Conservation (phyloP, 1,140 invertebrate genomes). For the Prorops nasuta region DNA sequence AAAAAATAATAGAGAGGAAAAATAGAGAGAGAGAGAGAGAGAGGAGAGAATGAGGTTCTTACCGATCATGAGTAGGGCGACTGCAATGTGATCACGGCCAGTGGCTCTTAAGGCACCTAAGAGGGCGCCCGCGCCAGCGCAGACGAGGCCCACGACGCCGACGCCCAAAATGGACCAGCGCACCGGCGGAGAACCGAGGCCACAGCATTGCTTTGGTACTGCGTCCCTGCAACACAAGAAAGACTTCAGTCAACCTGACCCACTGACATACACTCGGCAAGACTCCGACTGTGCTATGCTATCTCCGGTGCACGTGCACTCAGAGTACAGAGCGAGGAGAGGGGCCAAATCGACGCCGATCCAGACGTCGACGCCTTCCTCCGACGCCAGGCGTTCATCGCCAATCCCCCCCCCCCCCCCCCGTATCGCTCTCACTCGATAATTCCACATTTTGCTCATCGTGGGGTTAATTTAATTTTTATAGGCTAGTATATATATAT, state of each 20-base stretch:
- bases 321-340: slow-evolving; percentile 12
- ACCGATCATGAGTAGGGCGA: slow-evolving; percentile 55
- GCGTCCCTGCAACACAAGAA: slow-evolving; percentile 45
- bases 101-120: slow-evolving; percentile 53
- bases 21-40: too few relatives aligned
- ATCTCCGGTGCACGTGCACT: slow-evolving; percentile 8
- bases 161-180: slow-evolving; percentile 55
- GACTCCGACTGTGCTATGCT: too few relatives aligned
- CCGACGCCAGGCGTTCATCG: too few relatives aligned
- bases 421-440: too few relatives aligned
- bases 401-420: too few relatives aligned
- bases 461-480: too few relatives aligned
- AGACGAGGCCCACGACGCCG: slow-evolving; percentile 51
- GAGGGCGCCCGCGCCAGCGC: slow-evolving; percentile 50
- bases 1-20: too few relatives aligned
- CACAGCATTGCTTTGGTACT: slow-evolving; percentile 55
- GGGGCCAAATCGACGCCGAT: too few relatives aligned
- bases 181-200: slow-evolving; percentile 51
- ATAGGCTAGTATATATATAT: too few relatives aligned
- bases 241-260: slow-evolving; percentile 35
- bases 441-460: too few relatives aligned
- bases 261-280: slow-evolving; percentile 49
- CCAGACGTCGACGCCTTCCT: too few relatives aligned
- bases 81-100: slow-evolving; percentile 53
- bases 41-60: slow-evolving; percentile 22